Evolutionary conservation across 1,140 invertebrate species (phyloP).

Genomic region (Mylabris phalerata): DNA sequence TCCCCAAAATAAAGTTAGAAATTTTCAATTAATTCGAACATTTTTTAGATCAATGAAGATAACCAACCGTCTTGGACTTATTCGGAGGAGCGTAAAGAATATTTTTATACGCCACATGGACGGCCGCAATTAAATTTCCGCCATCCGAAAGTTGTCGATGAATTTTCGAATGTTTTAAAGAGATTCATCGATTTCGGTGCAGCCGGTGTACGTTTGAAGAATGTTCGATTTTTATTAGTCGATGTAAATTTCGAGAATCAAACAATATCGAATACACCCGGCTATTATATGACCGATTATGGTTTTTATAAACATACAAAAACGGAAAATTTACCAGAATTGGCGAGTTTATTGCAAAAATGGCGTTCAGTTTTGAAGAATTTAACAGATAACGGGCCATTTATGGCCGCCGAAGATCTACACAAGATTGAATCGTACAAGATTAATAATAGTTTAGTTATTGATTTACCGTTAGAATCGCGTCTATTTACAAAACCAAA

Average conservation of each 20-base stretch:
- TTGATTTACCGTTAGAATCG: constrained; percentile 40
- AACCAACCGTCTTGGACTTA: constrained; percentile 55
- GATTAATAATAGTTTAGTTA: constrained; percentile 34
- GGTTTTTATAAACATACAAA: constrained; percentile 52
- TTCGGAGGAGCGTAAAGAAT: constrained; percentile 48
- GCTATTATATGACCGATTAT: constrained; percentile 45
- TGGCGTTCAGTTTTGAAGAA: constrained; percentile 52
- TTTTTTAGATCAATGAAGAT: constrained; percentile 42
- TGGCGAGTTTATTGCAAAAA: constrained; percentile 51
- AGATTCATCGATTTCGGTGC: constrained; percentile 65
- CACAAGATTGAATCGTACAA: constrained; percentile 33
- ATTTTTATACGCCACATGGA: constrained; percentile 52
- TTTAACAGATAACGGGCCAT: constrained; percentile 42
- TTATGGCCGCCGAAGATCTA: constrained; percentile 41
- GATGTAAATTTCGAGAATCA: constrained; percentile 49
- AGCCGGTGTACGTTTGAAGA: constrained; percentile 65
- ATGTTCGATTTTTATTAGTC: constrained; percentile 57
- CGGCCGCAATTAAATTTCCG: constrained; percentile 62
- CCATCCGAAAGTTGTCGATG: constrained; percentile 49
- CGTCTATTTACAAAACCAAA: constrained; percentile 29
- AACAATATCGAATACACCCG: constrained; percentile 26
- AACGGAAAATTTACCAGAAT: constrained; percentile 50
- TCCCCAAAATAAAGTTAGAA: constrained; percentile 7
- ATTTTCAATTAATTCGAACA: not conserved
- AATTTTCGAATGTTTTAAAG: constrained; percentile 58